Percentiles rank a stretch among this genome's conserved stretches.
These are phyloP conservation scores for Calliopum simillimum DNA, from an alignment of 2,888 invertebrate genomes.

Conservation along the genomic window DNA sequence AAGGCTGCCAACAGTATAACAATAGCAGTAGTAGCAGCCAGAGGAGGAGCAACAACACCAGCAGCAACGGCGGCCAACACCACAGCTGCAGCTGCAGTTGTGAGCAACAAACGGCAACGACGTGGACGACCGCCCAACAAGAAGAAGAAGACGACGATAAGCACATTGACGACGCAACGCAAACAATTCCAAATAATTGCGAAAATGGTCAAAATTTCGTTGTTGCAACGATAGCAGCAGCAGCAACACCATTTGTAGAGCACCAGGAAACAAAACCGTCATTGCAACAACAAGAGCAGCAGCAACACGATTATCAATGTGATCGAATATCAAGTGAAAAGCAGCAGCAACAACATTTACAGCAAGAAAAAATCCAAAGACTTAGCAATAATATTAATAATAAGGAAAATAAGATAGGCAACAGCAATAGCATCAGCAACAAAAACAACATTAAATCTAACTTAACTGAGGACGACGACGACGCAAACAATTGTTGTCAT, in stretches of 20 bases:
- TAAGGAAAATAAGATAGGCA: slow-evolving; percentile 43
- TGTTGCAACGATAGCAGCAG: slow-evolving; percentile 36
- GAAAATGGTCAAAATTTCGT: slow-evolving; percentile 32
- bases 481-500: slow-evolving; percentile 39
- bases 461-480: slow-evolving; percentile 19
- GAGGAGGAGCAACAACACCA: slow-evolving; percentile 42
- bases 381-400: slow-evolving; percentile 57
- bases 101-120: slow-evolving; percentile 7
- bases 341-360: slow-evolving; percentile 27
- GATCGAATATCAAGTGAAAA: slow-evolving; percentile 28
- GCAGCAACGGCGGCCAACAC: slow-evolving; percentile 41
- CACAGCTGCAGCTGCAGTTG: slow-evolving; percentile 48
- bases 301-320: slow-evolving; percentile 36
- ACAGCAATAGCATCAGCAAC: slow-evolving; percentile 30
- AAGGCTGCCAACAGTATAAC: slow-evolving; percentile 52
- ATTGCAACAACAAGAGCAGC: slow-evolving; percentile 21
- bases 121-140: slow-evolving; percentile 38
- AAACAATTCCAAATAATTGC: slow-evolving; percentile 30
- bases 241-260: slow-evolving; percentile 8
- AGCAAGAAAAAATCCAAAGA: slow-evolving; percentile 58
- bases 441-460: slow-evolving; percentile 35
- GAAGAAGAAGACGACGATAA: slow-evolving; percentile 1
- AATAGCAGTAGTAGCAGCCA: slow-evolving; percentile 40
- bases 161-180: slow-evolving; percentile 5
- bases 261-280: slow-evolving; percentile 21